These are phyloP conservation scores for Loxodonta africana DNA, from an alignment of 2,113 vertebrate genomes.

Conservation along the genomic window DNA sequence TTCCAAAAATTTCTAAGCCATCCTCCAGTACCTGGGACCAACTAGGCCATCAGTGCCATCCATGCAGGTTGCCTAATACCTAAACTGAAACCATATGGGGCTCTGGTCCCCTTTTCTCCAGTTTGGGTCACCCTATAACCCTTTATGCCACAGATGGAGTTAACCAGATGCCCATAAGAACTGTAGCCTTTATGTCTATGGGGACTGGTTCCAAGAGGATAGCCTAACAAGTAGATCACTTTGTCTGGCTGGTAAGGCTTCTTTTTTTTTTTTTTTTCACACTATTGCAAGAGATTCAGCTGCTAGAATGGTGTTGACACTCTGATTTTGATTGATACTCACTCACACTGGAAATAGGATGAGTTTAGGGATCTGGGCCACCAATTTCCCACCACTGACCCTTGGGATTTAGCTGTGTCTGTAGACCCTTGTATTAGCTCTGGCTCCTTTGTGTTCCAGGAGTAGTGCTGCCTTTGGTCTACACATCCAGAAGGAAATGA, in stretches of 20 bases:
- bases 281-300: fast-evolving
- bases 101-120: background rate
- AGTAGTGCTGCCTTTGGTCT: background rate
- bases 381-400: background rate
- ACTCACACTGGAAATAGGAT: background rate
- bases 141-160: background rate
- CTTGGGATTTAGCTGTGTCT: fast-evolving
- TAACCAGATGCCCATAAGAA: background rate
- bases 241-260: background rate
- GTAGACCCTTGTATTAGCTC: too few relatives aligned
- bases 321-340: background rate
- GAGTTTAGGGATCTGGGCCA: background rate
- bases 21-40: background rate
- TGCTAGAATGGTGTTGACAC: background rate
- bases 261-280: background rate
- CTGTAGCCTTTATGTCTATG: fast-evolving
- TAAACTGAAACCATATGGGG: too few relatives aligned
- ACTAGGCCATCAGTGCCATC: fast-evolving
- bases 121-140: too few relatives aligned
- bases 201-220: background rate
- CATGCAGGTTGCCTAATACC: too few relatives aligned
- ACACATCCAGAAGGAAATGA: background rate
- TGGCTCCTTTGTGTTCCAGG: background rate
- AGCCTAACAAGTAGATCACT: background rate
- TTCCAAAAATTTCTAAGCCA: background rate